Evolutionary conservation across 2,888 invertebrate species (phyloP).

Genomic region (Chloroclysta siterata): DNA sequence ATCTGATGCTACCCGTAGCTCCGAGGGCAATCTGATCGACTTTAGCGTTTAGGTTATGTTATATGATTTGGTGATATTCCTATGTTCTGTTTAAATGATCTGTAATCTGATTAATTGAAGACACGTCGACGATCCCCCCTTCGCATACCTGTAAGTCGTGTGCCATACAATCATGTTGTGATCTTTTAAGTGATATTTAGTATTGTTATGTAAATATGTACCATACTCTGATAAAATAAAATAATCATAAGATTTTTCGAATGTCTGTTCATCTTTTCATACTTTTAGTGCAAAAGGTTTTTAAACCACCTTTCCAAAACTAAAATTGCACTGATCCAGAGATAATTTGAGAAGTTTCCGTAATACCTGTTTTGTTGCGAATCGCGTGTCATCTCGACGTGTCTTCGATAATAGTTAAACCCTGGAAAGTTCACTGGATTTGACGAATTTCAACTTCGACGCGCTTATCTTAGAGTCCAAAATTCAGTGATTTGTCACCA

Average conservation of each 20-base stretch:
- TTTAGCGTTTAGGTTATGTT: slow-evolving; percentile 71
- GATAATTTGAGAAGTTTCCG: slow-evolving; percentile 38
- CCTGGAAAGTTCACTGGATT: slow-evolving; percentile 69
- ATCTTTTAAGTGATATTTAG: slow-evolving; percentile 84
- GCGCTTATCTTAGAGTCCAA: slow-evolving; percentile 63
- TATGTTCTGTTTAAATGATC: slow-evolving; percentile 59
- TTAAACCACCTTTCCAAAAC: slow-evolving; percentile 30
- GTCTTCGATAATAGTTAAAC: slow-evolving; percentile 75
- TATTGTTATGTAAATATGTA: slow-evolving; percentile 84
- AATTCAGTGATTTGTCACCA: slow-evolving; percentile 82
- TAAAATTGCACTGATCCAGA: slow-evolving; percentile 33
- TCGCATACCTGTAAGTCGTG: slow-evolving; percentile 75
- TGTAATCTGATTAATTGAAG: slow-evolving; percentile 70
- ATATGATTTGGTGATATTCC: slow-evolving; percentile 76
- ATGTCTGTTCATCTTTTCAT: slow-evolving; percentile 60
- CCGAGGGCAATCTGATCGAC: slow-evolving; percentile 70
- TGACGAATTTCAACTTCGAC: slow-evolving; percentile 64
- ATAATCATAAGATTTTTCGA: slow-evolving; percentile 69
- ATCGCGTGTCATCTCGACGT: slow-evolving; percentile 58
- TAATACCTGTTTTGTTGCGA: slow-evolving; percentile 38
- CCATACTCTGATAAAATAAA: slow-evolving; percentile 76
- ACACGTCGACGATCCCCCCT: slow-evolving; percentile 63
- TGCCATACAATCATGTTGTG: slow-evolving; percentile 85
- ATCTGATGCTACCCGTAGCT: slow-evolving; percentile 79
- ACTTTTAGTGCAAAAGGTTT: slow-evolving; percentile 54